Base-by-base conservation (phyloP, 2,797 vertebrate species). In the Sebastes iracundus region DNA sequence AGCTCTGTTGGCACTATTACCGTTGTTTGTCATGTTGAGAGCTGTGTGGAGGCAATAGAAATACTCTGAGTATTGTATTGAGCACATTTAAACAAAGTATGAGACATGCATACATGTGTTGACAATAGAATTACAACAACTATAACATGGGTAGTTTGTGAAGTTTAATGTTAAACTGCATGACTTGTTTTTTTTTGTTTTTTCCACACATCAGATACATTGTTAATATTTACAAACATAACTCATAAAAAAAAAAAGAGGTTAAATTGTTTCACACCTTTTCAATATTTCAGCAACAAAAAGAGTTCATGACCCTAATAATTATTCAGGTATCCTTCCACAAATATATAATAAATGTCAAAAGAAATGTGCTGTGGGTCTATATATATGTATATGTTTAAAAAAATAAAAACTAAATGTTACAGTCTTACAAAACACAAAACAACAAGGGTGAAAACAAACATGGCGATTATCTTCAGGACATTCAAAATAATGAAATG, bases 161-260 rank as follows among this genome's bases (percentile, higher is more conserved):
- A 95, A 90, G 91, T 95, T 96, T 96, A 96, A 95, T 96, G 90
- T 93, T 93, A 93, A 95, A 94, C 92, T 93, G 91, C 87, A 93
- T 93, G 83, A 92, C 79, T 87, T 89, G 65, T 69, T 70, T 88
- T 65, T 86, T 90, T 60, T 87, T 20, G 80, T 87, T 90, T 81
- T 88, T 85, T 88, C 75, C 88, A 95, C 90, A 95, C 92, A 93
- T 93, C 87, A 89, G 92, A 90, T 94, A 95, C 91, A 94, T 86
- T 87, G 89, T 93, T 92, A 90, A 93, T 94, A 94, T 95, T 94
- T 96, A 96, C 94, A 95, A 92, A 94, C 88, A 91, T 73, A 88
- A 90, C 75, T 88, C 70, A 80, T 87, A 88, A 77, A 89, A 85
- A 80, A 88, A 87, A 89, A 76, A 84, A 88, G 46, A 83, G 49